phyloP scores from a whole-genome alignment of 2,888 invertebrate genomes.

The Hydriomena furcata region DNA sequence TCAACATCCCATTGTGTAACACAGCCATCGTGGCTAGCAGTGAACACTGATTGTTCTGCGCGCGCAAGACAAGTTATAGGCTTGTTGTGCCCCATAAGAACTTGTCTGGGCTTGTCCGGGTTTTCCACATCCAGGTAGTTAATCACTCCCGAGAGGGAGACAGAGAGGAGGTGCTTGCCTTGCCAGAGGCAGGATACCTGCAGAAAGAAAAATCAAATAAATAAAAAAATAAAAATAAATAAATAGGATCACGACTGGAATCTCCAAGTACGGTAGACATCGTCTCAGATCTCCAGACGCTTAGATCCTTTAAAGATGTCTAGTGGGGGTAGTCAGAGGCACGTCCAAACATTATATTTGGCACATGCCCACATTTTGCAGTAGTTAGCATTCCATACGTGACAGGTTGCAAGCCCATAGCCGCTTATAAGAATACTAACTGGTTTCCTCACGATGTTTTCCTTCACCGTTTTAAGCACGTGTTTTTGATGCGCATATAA shows the following conservation, averaged over 20 bases:
- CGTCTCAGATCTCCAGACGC: too few species aligned
- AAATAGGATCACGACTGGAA: background rate
- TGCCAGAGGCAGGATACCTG: slow-evolving; percentile 98
- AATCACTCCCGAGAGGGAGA: slow-evolving; percentile 97
- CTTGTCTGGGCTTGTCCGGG: slow-evolving; percentile 89
- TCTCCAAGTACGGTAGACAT: too few species aligned
- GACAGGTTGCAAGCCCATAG: too few species aligned
- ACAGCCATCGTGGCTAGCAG: slow-evolving; percentile 96
- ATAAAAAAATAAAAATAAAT: background rate
- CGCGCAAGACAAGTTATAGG: slow-evolving; percentile 95
- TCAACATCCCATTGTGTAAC: slow-evolving; percentile 93
- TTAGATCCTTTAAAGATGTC: too few species aligned
- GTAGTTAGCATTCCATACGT: too few species aligned
- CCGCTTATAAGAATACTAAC: too few species aligned
- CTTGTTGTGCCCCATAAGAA: slow-evolving; percentile 98
- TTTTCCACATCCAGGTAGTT: slow-evolving; percentile 95
- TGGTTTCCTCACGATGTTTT: too few species aligned
- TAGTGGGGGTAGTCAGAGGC: too few species aligned
- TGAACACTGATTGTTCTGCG: slow-evolving; percentile 90
- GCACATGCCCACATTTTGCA: too few species aligned
- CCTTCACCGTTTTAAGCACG: too few species aligned
- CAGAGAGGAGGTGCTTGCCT: slow-evolving; percentile 92
- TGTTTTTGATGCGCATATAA: too few species aligned
- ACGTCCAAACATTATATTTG: too few species aligned
- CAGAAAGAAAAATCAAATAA: background rate